Base-by-base conservation (phyloP, 2,113 vertebrate species). In the Otus sunia region DNA sequence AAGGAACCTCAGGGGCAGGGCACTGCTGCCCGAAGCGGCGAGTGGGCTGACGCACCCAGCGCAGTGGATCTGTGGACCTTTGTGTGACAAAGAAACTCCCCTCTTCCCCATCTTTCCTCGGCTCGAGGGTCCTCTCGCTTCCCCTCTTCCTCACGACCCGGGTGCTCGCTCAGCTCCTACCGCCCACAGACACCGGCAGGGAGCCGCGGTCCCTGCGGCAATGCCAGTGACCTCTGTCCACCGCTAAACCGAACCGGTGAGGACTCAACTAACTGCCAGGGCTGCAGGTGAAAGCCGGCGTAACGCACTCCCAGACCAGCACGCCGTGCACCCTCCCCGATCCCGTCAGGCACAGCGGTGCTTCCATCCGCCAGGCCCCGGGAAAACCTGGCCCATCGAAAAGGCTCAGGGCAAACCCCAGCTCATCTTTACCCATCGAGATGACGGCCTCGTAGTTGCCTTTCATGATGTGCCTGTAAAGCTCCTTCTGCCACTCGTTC, bases 401-500 rank as follows among this genome's bases (percentile, higher is more conserved):
- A n/a, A 69, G 59, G 64, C 80, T 53, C 52, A 16, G 56, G 76
- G 55, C 39, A 47, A 81, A 55, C 3, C 69, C 93, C 53, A 36
- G 79, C 59, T 71, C 6, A 4, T 37, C 49, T 91, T 98, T 98
- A 98, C 98, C 98, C 97, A 98, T 97, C 12, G 98, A 98, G 52
- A 98, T 96, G 95, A 98, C 97, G 3, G 98, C 98, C 91, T 98
- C 98, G 6, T 98, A 98, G 97, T 98, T 98, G 94, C 98, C 97
- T 18, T 98, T 94, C 98, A 98, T 98, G 92, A 98, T 98, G 7
- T 98, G 98, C 88, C 98, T 97, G 95, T 98, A 98, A 14, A 98
- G 98, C 71, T 98, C 98, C 93, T 98, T 98, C 96, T 98, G 98
- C 98, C 98, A 98, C 71, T 98, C 98, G 0, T 97, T 98, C 76